A percentile compares a stretch with the other conserved stretches of the same genome.
Evolutionary conservation across 2,113 vertebrate genomes (phyloP).

Genomic region (Malurus cyaneus): DNA sequence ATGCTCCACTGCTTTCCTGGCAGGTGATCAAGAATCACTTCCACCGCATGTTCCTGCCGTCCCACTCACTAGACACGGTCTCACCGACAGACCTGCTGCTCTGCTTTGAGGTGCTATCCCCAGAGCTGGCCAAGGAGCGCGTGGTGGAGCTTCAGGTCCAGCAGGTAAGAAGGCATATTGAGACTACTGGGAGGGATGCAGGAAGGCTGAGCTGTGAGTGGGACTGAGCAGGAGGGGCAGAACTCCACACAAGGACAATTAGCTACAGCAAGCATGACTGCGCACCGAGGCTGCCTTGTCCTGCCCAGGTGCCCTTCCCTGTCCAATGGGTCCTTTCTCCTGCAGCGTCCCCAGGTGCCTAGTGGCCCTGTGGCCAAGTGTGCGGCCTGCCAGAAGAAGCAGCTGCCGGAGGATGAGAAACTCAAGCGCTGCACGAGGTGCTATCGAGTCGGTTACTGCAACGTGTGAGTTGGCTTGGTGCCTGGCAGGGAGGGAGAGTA

Average conservation of each 20-base stretch:
- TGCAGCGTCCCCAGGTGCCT: slow-evolving; percentile 91
- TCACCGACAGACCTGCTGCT: slow-evolving; percentile 86
- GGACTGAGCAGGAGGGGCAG: not conserved
- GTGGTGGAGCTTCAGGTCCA: slow-evolving; percentile 91
- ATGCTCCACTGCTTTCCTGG: not conserved
- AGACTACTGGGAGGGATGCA: not conserved
- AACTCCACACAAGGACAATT: not conserved
- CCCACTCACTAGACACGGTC: slow-evolving; percentile 87
- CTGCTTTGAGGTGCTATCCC: slow-evolving; percentile 94
- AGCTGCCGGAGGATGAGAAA: slow-evolving; percentile 90
- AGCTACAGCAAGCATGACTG: accelerated
- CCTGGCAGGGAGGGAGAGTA: not conserved
- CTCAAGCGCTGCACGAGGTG: slow-evolving; percentile 94
- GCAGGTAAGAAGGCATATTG: slow-evolving; percentile 76
- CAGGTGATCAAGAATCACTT: slow-evolving; percentile 91
- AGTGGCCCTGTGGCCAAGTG: slow-evolving; percentile 90
- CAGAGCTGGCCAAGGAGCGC: slow-evolving; percentile 91
- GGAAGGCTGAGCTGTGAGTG: not conserved
- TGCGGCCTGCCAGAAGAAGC: slow-evolving; percentile 92
- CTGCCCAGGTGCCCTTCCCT: not conserved
- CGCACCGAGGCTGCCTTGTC: not conserved
- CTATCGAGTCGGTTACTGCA: slow-evolving; percentile 97
- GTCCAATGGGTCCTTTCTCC: not conserved
- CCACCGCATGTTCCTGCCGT: slow-evolving; percentile 85
- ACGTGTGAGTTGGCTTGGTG: slow-evolving; percentile 84